Percentiles rank a stretch among this genome's conserved stretches.
Evolutionary conservation across 23 tunicate genomes (phyloP).

Genomic region (Botrylloides violaceus): DNA sequence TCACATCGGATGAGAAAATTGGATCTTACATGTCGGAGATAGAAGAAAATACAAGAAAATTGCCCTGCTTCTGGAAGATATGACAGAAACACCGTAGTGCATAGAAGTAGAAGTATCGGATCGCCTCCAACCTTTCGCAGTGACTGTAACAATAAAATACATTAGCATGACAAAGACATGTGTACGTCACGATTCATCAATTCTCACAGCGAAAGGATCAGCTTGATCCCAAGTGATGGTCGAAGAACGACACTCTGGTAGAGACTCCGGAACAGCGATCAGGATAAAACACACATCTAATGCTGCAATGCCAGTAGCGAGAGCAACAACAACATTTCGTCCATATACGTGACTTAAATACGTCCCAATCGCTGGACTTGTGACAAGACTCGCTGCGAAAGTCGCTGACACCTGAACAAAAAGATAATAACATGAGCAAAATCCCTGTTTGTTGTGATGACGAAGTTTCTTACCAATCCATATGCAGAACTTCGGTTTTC

Average conservation of each 20-base stretch:
- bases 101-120: slow-evolving; percentile 53
- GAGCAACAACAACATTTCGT: slow-evolving; percentile 47
- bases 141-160: slow-evolving; percentile 30
- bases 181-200: not conserved
- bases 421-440: not conserved
- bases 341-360: slow-evolving; percentile 67
- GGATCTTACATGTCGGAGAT: slow-evolving; percentile 64
- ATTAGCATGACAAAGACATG: not conserved
- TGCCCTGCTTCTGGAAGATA: slow-evolving; percentile 99
- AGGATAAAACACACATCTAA: slow-evolving; percentile 85
- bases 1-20: no score
- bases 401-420: slow-evolving; percentile 82
- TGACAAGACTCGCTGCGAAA: slow-evolving; percentile 96
- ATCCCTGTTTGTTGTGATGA: not conserved
- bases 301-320: slow-evolving; percentile 83
- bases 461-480: slow-evolving; percentile 55
- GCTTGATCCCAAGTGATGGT: slow-evolving; percentile 80
- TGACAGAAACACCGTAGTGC: slow-evolving; percentile 88
- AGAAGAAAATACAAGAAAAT: slow-evolving; percentile 79
- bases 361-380: slow-evolving; percentile 92
- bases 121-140: slow-evolving; percentile 57
- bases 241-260: slow-evolving; percentile 70
- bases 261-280: slow-evolving; percentile 93
- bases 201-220: slow-evolving; percentile 82
- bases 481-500: slow-evolving; percentile 90